Evolutionary conservation across 2,888 invertebrate genomes (phyloP).

Genomic region (Nomada fabriciana): DNA sequence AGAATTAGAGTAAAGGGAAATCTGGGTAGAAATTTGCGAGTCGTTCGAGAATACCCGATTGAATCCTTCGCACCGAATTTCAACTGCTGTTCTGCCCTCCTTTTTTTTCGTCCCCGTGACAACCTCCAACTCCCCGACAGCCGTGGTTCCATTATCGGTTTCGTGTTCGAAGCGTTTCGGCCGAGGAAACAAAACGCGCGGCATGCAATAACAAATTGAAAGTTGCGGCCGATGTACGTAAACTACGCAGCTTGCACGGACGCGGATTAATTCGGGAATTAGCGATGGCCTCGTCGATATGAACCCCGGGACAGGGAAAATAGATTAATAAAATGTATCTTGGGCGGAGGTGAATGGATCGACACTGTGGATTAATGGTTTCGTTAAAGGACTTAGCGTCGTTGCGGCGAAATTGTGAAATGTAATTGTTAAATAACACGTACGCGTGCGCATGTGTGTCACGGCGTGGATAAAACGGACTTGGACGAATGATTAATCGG

Average conservation of each 20-base stretch:
- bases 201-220: slow-evolving; percentile 49
- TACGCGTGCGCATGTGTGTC: no score
- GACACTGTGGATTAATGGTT: slow-evolving; percentile 19
- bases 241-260: slow-evolving; percentile 40
- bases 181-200: slow-evolving; percentile 29
- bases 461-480: no score
- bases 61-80: slow-evolving; percentile 45
- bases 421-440: no score
- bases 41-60: slow-evolving; percentile 39
- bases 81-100: not conserved
- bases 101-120: slow-evolving; percentile 1
- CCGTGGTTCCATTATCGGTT: slow-evolving; percentile 50
- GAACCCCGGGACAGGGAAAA: slow-evolving; percentile 11
- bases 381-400: not conserved
- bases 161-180: slow-evolving; percentile 37
- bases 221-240: slow-evolving; percentile 32
- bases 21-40: slow-evolving; percentile 27
- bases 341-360: not conserved
- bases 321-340: slow-evolving; percentile 39
- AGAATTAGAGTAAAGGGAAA: not conserved
- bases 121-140: not conserved
- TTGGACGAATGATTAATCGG: no score
- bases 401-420: no score
- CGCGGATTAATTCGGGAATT: slow-evolving; percentile 57
- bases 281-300: slow-evolving; percentile 40